Base-by-base conservation (phyloP, 2,888 invertebrate species). In the Mythimna loreyi region DNA sequence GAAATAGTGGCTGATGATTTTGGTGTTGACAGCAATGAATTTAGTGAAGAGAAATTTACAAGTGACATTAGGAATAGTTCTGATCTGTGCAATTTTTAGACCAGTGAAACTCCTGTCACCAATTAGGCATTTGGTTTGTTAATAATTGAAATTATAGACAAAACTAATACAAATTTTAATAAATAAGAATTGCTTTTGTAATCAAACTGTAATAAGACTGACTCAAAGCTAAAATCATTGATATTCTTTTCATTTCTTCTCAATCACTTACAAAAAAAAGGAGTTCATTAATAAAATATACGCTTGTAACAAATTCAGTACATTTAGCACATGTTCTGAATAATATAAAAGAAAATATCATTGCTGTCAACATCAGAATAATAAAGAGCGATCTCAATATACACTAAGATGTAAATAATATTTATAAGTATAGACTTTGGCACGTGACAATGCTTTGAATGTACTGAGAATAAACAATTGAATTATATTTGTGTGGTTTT, bases 401-500 rank as follows among this genome's bases (percentile, higher is more conserved):
- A 78, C 72, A 81, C 56, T 85, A 84, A 84, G 85, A 80, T 90
- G 89, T 84, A 83, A 62, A 86, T 87, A 85, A 79, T 86, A 89
- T 83, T 75, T 92, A 90, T 93, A 93, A 80, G 92, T 91, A 92
- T 92, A 92, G 89, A 85, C 86, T 92, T 92, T 87, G 88, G 88
- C 91, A 92, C 91, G 86, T 81, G 82, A 89, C 83, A 90, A 92
- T 90, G 95, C 95, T 95, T 95, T 95, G 90, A 92, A 92, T 95
- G 95, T 95, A 95, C 94, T 92, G 93, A 93, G 81, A 93, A 93
- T 93, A 94, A 95, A 93, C 84, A 83, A 91, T 92, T 92, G 87
- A 87, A 87, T 88, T 89, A 90, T 81, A 84, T 72, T 67, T 43
- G 43, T 58, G 78, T 80, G 59, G 79, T 90, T 86, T 86, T 80